A percentile compares a stretch with the other conserved stretches of the same genome.
phyloP scores from a whole-genome alignment of 2,113 vertebrate genomes.

The Typhlomys cinereus region DNA sequence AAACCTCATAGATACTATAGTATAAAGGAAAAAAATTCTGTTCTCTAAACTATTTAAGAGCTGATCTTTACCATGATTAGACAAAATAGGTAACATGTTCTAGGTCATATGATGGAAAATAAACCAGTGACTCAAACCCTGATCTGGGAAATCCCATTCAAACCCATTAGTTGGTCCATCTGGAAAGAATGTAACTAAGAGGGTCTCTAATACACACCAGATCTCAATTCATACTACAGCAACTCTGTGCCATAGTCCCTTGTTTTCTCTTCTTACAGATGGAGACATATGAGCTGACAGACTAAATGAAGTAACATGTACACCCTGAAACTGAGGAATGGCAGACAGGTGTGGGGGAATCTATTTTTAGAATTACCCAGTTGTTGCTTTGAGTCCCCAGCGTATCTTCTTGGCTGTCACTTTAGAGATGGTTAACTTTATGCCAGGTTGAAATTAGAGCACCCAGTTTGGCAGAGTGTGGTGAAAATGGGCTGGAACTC shows the following conservation, averaged over 20 bases:
- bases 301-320: neutral
- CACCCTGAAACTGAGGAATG: neutral
- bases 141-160: neutral
- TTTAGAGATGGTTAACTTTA: neutral
- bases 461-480: neutral
- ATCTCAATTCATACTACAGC: neutral
- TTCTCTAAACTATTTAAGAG: neutral
- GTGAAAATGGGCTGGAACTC: neutral
- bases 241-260: neutral
- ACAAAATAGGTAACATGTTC: neutral
- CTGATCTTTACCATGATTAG: neutral
- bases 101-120: neutral
- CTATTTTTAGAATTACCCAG: too few relatives aligned
- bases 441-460: neutral
- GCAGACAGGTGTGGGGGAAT: neutral
- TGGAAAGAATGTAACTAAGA: neutral
- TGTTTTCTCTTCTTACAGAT: neutral
- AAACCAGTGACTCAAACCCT: neutral
- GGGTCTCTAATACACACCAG: accelerated
- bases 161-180: neutral
- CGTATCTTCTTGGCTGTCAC: neutral
- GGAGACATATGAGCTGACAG: neutral
- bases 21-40: neutral
- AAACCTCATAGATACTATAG: neutral
- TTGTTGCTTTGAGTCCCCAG: neutral